Base-by-base conservation (phyloP, 1,140 invertebrate genomes). In the Arion vulgaris region DNA sequence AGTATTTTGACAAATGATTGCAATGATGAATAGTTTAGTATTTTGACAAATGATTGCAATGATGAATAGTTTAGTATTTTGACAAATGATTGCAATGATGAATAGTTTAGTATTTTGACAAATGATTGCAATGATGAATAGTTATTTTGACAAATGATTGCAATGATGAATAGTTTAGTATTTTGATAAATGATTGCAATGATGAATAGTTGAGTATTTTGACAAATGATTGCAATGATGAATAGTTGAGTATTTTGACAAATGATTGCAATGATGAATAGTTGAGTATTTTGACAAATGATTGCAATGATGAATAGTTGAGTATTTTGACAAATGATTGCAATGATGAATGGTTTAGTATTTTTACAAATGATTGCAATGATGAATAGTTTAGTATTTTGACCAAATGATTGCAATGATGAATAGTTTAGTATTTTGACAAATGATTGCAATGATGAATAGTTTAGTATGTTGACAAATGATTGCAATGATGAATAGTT, bases 51-150 rank as follows among this genome's bases (percentile, higher is more conserved):
- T 45, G 41, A 45, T 5, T 45, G 41, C 41, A 45, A 45, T 45
- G 41, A 45, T 7, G 15, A 7, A 45, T 7, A 15, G 15, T 5
- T 7, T 4, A 11, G 4, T 23, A 57, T 13, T 77, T 85, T 83
- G 82, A 90, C 85, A 38, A 75, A 77, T 90, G 36, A 94, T 93
- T n/a, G 93, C 92, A 0, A 94, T 87, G 11, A 93, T n/a, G n/a
- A n/a, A n/a, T n/a, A n/a, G n/a, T n/a, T n/a, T n/a, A 45, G 15
- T 15, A 45, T 45, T 32, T 28, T 66, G 4, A 66, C 62, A 32
- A 32, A 66, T 57, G 9, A 57, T 26, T 7, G 51, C 15, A 57
- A 57, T 57, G n/a, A n/a, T n/a, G n/a, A n/a, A n/a, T n/a, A n/a
- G n/a, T n/a, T n/a, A n/a, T n/a, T n/a, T n/a, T n/a, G n/a, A n/a